Evolutionary conservation across 2,113 vertebrate species (phyloP), one percentile per base, ranked within the genome.

Genomic region (Cyprinodon tularosa): DNA sequence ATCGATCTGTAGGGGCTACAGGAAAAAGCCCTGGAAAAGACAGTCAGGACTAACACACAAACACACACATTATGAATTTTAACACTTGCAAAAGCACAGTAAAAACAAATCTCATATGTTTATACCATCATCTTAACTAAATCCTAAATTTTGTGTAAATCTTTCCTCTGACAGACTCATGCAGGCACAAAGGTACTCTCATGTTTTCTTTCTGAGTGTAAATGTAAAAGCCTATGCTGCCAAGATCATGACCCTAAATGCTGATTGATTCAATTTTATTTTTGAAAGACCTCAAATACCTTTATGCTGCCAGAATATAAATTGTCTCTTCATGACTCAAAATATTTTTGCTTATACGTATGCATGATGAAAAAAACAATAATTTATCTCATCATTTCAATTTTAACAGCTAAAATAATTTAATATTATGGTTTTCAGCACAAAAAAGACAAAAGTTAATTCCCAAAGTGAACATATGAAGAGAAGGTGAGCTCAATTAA

Each of bases 11-110:
- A 36, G 63, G 14, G 59, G 14, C 65, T 44, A 3, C n/a, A 60
- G 72, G 72, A 80, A 85, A 68, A 84, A 83, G 80, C 77, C 70
- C 57, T 50, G 64, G 65, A 65, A 79, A 84, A 78, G 82, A 68
- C 29, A 69, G 29, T 29, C 29, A 29, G 1, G 29, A 29, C 29
- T 29, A 29, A 1, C 36, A 60, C 63, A 74, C 37, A 39, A 68
- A 22, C 39, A 40, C 36, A 77, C 50, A 65, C 68, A 71, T 68
- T 75, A 67, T 37, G 53, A 79, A 79, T 76, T 73, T 22, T 72
- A 72, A 84, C 77, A 72, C 17, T 8, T 17, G 11, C 47, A 50
- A 17, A 71, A 48, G 50, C n/a, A 53, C 66, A 65, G 53, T 71
- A 22, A 66, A 59, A 76, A 82, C 29, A 29, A 36, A 53, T 68